These are phyloP conservation scores for Halocynthia aurantium DNA, from an alignment of 23 tunicate genomes.

Conservation along the genomic window DNA sequence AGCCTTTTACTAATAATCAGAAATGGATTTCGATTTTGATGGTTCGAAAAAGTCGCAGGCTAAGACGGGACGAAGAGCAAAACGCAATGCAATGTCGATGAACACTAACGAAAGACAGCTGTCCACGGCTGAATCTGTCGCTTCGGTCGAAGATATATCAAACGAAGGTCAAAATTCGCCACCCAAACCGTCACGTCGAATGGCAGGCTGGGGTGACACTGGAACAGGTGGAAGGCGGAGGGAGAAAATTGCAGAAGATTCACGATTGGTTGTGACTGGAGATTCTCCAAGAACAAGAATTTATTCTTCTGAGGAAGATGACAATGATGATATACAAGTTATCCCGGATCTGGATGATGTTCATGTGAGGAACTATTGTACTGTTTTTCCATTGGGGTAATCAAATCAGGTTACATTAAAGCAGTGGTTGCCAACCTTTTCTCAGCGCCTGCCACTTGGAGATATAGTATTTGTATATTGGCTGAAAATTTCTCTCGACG, in stretches of 20 bases:
- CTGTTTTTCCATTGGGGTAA: neutral
- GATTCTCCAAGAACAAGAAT: slow-evolving; percentile 8
- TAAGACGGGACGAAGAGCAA: slow-evolving; percentile 22
- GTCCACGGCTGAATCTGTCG: neutral
- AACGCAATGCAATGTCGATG: neutral
- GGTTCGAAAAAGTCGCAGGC: neutral
- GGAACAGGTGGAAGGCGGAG: neutral
- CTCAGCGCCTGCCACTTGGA: too few relatives aligned
- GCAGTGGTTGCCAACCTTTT: too few relatives aligned
- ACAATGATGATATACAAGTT: slow-evolving; percentile 32
- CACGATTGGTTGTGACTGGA: slow-evolving; percentile 12
- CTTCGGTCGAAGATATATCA: neutral
- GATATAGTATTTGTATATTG: too few relatives aligned
- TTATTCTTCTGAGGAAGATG: slow-evolving; percentile 13
- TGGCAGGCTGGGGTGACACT: slow-evolving; percentile 27
- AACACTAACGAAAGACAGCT: slow-evolving; percentile 12
- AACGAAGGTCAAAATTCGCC: slow-evolving; percentile 1
- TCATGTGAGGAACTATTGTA: slow-evolving; percentile 24
- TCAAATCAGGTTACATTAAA: too few relatives aligned
- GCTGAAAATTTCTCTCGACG: too few relatives aligned
- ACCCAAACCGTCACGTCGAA: slow-evolving; percentile 18
- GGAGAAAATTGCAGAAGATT: slow-evolving; percentile 1
- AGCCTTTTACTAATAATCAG: neutral
- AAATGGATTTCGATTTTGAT: slow-evolving; percentile 25
- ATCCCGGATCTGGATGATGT: slow-evolving; percentile 83